Base-by-base conservation (phyloP, 2,888 invertebrate species). In the Melanchra persicariae region DNA sequence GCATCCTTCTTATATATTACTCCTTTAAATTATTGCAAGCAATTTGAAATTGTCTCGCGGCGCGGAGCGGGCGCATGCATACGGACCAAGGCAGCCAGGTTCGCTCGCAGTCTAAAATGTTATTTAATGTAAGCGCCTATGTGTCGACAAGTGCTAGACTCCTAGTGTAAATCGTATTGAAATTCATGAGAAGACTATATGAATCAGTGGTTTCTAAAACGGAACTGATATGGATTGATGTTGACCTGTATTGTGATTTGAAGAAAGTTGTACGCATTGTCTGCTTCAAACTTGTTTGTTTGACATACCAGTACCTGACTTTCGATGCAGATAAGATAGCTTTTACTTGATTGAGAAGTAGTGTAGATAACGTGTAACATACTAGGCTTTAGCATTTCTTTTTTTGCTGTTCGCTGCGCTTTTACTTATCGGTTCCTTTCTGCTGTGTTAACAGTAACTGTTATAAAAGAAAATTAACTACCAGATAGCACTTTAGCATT, bases 41-140 rank as follows among this genome's bases (percentile, higher is more conserved):
- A 92, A 93, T 93, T 93, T 92, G 89, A 92, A 92, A 90, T 91
- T 92, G 92, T 92, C 93, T 92, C 88, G 92, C 88, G 92, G 92
- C 92, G 87, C 80, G 79, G 86, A 86, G 85, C 84, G 80, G 77
- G 87, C 82, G 57, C 69, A 57, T 68, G 62, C 72, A 61, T 40
- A 47, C 66, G 65, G 57, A 61, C 77, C 77, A 69, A 82, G 67
- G 24, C 63, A 62, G 54, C 79, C 74, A 70, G 77, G 71, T 77
- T 71, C 71, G 73, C 73, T 80, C 54, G 54, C 64, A 63, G 75
- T 84, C 87, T 87, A 81, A 86, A 85, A 78, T 55, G 69, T 86
- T 88, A 89, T 89, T 89, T 89, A 87, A 85, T 75, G 66, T 77
- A 84, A 80, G 83, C 79, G 77, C 79, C 83, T 77, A 86, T 88